These are phyloP conservation scores for Taenioides sp. DNA, from an alignment of 2,797 vertebrate species.

Conservation along the genomic window DNA sequence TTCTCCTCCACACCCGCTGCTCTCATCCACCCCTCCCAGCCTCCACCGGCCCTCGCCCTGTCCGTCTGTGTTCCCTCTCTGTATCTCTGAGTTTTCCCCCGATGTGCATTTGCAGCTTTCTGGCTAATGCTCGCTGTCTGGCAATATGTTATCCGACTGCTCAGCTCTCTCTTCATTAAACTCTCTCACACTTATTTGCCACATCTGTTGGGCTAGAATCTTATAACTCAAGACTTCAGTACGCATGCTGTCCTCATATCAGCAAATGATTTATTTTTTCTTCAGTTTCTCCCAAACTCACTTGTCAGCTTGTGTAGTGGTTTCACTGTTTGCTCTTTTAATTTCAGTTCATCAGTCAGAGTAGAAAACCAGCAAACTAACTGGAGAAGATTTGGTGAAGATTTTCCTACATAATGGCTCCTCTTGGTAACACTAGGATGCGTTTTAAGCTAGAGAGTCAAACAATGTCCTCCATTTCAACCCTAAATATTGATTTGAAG, in stretches of 20 bases:
- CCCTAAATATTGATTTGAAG: neutral
- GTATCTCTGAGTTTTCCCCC: slow-evolving; percentile 63
- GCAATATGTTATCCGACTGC: slow-evolving; percentile 63
- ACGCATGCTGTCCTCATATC: slow-evolving; percentile 1
- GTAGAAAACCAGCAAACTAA: neutral
- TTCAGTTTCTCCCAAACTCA: slow-evolving; percentile 2
- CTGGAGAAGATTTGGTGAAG: neutral
- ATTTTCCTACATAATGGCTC: neutral
- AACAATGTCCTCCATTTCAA: neutral
- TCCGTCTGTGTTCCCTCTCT: slow-evolving; percentile 63
- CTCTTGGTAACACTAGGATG: neutral
- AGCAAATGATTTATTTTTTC: slow-evolving; percentile 21
- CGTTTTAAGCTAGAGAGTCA: neutral
- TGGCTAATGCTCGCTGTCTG: slow-evolving; percentile 64
- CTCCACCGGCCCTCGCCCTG: slow-evolving; percentile 60
- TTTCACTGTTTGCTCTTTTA: neutral
- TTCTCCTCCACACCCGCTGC: slow-evolving; percentile 66
- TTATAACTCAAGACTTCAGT: slow-evolving; percentile 27
- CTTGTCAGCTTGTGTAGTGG: neutral
- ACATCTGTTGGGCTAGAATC: slow-evolving; percentile 44
- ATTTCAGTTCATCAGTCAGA: neutral
- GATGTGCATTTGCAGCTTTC: slow-evolving; percentile 69
- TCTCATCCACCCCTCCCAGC: slow-evolving; percentile 51
- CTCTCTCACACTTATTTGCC: slow-evolving; percentile 48
- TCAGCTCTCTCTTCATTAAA: slow-evolving; percentile 62